Evolutionary conservation across 2,888 invertebrate species (phyloP), one percentile per base, ranked within the genome.

Genomic region (Synanthedon vespiformis): DNA sequence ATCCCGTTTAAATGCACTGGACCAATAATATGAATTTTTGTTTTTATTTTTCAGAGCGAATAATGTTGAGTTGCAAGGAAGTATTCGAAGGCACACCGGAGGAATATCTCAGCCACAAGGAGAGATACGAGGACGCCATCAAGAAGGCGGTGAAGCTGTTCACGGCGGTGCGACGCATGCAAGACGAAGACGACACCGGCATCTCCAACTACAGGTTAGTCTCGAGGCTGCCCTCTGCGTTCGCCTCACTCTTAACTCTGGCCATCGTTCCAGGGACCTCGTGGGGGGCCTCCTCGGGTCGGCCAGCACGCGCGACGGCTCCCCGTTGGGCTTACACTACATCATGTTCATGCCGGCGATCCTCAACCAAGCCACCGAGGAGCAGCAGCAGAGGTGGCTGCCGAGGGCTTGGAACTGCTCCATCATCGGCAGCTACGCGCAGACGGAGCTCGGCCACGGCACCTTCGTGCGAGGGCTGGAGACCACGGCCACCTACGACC

Each of bases 361-460:
- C 53, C 89, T 96, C 89, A 95, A 94, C 10, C 96, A 96, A 78
- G 95, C 92, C 10, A 93, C 92, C 0, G 88, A 92, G 55, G 94
- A 96, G 54, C 98, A 98, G 74, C 93, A 94, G 75, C 91, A 90
- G 10, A 89, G 93, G 65, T 98, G 97, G 97, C 85, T 97, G 44
- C 88, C 92, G 4, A 90, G 91, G 63, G 95, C 96, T 1, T 92
- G 95, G 91, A 89, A 89, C 56, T 93, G 92, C 64, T 90, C 90
- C 57, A 94, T 98, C 53, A 92, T 97, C 60, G 97, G 98, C 48
- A 96, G 95, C 18, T 98, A 97, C 75, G 98, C 97, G 49, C 98
- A 94, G 89, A 98, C 98, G 0, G 98, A 98, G 81, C 80, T 98
- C 52, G 98, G 98, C 0, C 98, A 98, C 78, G 98, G 97, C 3